These are phyloP conservation scores for Atherix ibis DNA, from an alignment of 2,888 invertebrate genomes.

Conservation along the genomic window DNA sequence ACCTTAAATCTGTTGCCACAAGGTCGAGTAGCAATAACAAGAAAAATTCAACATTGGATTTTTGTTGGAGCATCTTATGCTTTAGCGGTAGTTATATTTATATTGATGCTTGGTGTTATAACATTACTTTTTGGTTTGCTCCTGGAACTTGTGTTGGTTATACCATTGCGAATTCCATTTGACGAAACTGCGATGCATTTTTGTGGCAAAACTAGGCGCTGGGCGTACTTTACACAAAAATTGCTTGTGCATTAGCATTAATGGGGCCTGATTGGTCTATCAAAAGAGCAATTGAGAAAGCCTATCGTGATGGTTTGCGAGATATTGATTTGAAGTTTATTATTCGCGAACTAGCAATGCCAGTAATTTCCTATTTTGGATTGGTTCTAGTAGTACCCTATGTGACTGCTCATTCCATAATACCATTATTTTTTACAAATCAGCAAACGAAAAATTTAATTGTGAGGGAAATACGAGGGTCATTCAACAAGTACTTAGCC, in stretches of 20 bases:
- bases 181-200: slow-evolving; percentile 77
- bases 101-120: too few species aligned
- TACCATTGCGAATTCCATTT: slow-evolving; percentile 81
- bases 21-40: too few species aligned
- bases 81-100: too few species aligned
- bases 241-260: slow-evolving; percentile 88
- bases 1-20: too few species aligned
- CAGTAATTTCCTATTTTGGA: slow-evolving; percentile 77
- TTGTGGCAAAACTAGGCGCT: slow-evolving; percentile 96
- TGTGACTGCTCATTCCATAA: slow-evolving; percentile 61
- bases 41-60: slow-evolving; percentile 56
- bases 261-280: slow-evolving; percentile 97
- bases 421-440: slow-evolving; percentile 49
- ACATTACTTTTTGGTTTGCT: slow-evolving; percentile 82
- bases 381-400: slow-evolving; percentile 88
- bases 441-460: slow-evolving; percentile 57
- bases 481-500: too few species aligned
- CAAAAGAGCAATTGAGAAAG: slow-evolving; percentile 78
- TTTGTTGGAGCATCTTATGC: slow-evolving; percentile 51
- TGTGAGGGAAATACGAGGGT: slow-evolving; percentile 66
- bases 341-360: slow-evolving; percentile 70
- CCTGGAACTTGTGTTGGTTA: slow-evolving; percentile 79
- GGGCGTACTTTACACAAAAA: slow-evolving; percentile 94
- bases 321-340: slow-evolving; percentile 84
- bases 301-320: slow-evolving; percentile 83